Evolutionary conservation across 2,113 vertebrate species (phyloP), one percentile per base, ranked within the genome.

Genomic region (Leptocoma aspasia): DNA sequence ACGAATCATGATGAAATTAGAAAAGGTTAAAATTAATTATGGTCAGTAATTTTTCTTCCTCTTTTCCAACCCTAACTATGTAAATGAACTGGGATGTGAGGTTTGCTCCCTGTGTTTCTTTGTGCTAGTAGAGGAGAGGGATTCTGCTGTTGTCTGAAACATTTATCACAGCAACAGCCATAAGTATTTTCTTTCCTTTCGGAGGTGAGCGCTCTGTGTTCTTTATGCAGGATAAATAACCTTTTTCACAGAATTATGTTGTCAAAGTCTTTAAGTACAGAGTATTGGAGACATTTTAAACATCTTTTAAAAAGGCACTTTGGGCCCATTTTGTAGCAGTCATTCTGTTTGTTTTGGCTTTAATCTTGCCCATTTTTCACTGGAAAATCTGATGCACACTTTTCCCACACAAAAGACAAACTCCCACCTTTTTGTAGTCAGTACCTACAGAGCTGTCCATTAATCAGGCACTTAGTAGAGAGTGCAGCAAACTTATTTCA

Each of bases 181-280:
- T 91, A 57, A 86, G 50, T 41, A 72, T 94, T 96, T 93, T 82
- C 78, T 83, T 79, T 71, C 80, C 91, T 95, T 86, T 83, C 63
- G 75, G 93, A 88, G 56, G 66, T 86, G 76, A 90, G 52, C 26
- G 31, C 61, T 90, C 53, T 79, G 21, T 31, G 61, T 86, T 97
- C 86, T 71, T 81, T 33, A 90, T 76, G 63, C 79, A 92, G 92
- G 85, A 89, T 94, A 89, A 95, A 92, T 93, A 96, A 86, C 88
- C 81, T 82, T 79, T 95, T 95, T 76, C 75, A 23, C 88, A 52
- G 84, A 96, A 95, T 91, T 94, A 70, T 49, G 61, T 81, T 97
- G 94, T 97, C 94, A 94, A 82, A 91, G 63, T 69, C 88, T 87
- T 80, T 95, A 84, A 80, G 87, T 95, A 88, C 90, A 77, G 94